Percentiles rank a stretch among this genome's conserved stretches.
Conservation (phyloP, 2,113 vertebrate genomes). For the Alosa alosa region DNA sequence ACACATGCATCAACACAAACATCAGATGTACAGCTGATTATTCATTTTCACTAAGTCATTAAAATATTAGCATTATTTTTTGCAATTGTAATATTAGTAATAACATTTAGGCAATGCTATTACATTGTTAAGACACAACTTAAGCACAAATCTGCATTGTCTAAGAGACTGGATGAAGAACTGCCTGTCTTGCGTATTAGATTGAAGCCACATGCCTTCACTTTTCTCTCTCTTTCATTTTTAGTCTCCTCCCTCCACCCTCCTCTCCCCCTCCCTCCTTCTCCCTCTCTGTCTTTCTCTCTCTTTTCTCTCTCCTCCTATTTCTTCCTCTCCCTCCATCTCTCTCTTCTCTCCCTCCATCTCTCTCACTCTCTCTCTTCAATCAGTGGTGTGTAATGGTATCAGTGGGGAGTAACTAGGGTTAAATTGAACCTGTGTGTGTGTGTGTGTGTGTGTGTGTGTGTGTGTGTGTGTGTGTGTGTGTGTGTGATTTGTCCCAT, state of each 20-base stretch:
- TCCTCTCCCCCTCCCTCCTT: neutral
- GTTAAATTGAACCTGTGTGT: slow-evolving; percentile 33
- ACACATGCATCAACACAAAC: too few relatives aligned
- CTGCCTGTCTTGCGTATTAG: slow-evolving; percentile 26
- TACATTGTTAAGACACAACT: too few relatives aligned
- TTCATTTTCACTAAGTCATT: too few relatives aligned
- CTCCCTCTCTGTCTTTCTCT: slow-evolving; percentile 45
- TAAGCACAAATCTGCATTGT: too few relatives aligned
- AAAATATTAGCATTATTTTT: too few relatives aligned
- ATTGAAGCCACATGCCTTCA: slow-evolving; percentile 46
- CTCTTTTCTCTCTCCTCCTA: slow-evolving; percentile 44
- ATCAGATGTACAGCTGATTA: too few relatives aligned
- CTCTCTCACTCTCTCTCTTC: slow-evolving; percentile 45
- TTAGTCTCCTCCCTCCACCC: too few relatives aligned
- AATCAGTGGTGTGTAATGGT: slow-evolving; percentile 47
- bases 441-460: too few relatives aligned
- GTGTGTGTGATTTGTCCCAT: slow-evolving; percentile 44
- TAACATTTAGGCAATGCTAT: too few relatives aligned
- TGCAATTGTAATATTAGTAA: too few relatives aligned
- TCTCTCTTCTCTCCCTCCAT: slow-evolving; percentile 37
- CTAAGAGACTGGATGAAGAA: too few relatives aligned
- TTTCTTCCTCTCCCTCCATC: slow-evolving; percentile 27
- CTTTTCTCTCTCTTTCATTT: neutral
- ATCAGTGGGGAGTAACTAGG: slow-evolving; percentile 27
- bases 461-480: neutral